phyloP scores from a whole-genome alignment of 2,888 invertebrate species.

The Athalia rosae region DNA sequence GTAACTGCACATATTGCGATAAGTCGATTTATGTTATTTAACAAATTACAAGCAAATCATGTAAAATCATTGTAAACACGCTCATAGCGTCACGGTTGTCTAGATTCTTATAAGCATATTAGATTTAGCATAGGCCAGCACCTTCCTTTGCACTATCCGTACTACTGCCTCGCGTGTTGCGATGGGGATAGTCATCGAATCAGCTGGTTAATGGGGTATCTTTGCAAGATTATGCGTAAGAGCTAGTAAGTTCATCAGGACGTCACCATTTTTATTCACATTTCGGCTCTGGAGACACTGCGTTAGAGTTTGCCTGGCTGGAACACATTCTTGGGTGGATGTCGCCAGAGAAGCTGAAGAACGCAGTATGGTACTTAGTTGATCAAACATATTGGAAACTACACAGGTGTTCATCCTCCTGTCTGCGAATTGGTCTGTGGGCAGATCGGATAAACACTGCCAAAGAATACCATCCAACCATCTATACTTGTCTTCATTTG shows the following conservation, averaged over 20 bases:
- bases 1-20: background rate
- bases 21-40: background rate
- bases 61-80: background rate
- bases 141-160: constrained; percentile 5
- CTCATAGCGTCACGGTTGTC: too few species aligned
- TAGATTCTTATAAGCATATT: constrained; percentile 2
- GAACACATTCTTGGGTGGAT: constrained; percentile 52
- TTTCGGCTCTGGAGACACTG: constrained; percentile 51
- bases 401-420: constrained; percentile 63
- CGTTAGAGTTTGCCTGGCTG: constrained; percentile 53
- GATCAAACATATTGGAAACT: constrained; percentile 63
- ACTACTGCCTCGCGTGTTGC: background rate
- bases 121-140: background rate
- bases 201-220: background rate
- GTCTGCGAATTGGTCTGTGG: constrained; percentile 52
- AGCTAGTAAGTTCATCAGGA: constrained; percentile 57
- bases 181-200: background rate
- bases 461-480: constrained; percentile 65
- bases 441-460: constrained; percentile 62
- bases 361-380: constrained; percentile 60
- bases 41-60: background rate
- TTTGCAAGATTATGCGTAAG: background rate
- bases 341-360: constrained; percentile 56
- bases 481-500: constrained; percentile 48
- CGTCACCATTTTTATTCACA: constrained; percentile 58